Percentiles rank a stretch among this genome's conserved stretches.
Conservation (phyloP, 2,797 vertebrate genomes). For the Kryptolebias ocellatus region DNA sequence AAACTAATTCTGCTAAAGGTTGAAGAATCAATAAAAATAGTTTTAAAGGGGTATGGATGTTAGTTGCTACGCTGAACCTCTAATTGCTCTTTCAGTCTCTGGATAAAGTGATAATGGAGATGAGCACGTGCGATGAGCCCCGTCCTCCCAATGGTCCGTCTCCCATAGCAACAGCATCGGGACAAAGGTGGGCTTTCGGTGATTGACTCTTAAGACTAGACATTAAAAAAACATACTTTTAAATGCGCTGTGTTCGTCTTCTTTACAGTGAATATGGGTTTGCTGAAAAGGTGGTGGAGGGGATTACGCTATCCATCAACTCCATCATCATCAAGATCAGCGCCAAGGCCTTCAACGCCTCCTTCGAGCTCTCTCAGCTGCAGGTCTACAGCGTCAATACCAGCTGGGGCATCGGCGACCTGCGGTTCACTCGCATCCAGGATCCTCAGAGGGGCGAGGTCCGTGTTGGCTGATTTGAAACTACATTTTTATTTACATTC, state of each 20-base stretch:
- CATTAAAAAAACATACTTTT: not conserved
- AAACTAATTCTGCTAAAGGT: not conserved
- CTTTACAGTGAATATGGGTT: constrained; percentile 93
- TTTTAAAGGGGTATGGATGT: not conserved
- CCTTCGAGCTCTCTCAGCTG: constrained; percentile 97
- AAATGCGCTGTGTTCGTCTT: not conserved
- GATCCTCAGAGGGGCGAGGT: constrained; percentile 95
- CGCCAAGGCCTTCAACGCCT: constrained; percentile 98
- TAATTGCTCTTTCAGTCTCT: constrained; percentile 83
- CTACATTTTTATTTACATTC: not conserved
- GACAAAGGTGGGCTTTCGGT: constrained; percentile 88
- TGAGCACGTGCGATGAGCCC: constrained; percentile 98
- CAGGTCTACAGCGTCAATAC: constrained; percentile 97
- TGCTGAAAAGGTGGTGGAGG: constrained; percentile 98
- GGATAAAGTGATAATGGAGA: constrained; percentile 99
- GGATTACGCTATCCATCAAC: constrained; percentile 95
- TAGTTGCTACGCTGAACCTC: not conserved
- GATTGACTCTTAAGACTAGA: not conserved
- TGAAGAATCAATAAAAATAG: not conserved
- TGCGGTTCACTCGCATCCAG: constrained; percentile 93
- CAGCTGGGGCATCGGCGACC: constrained; percentile 91
- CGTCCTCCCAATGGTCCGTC: constrained; percentile 95
- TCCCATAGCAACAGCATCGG: constrained; percentile 96
- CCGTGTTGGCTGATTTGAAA: constrained; percentile 9
- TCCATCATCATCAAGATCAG: constrained; percentile 97